These are phyloP conservation scores for Agonopterix subpropinquella DNA, from an alignment of 2,888 invertebrate genomes.

Conservation along the genomic window DNA sequence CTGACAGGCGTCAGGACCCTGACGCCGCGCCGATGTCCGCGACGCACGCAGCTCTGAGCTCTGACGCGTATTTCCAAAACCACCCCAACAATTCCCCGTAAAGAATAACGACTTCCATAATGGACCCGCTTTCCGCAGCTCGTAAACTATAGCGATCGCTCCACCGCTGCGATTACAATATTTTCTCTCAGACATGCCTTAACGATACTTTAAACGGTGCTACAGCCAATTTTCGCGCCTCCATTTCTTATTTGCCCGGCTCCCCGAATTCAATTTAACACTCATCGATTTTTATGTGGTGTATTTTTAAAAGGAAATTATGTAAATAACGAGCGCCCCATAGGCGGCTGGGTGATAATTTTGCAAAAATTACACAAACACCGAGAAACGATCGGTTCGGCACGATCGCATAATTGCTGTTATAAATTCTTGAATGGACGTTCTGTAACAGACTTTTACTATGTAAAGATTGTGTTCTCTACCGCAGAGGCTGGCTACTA, in stretches of 20 bases:
- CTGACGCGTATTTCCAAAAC: conserved; percentile 20
- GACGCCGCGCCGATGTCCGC: background rate
- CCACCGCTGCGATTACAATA: conserved; percentile 46
- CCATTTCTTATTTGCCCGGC: conserved; percentile 64
- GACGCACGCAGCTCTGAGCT: background rate
- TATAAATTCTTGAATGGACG: conserved; percentile 32
- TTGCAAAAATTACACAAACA: conserved; percentile 51
- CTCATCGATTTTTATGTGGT: conserved; percentile 60
- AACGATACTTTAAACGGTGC: conserved; percentile 70
- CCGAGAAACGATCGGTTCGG: conserved; percentile 38
- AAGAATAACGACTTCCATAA: conserved; percentile 36
- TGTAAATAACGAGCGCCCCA: conserved; percentile 52
- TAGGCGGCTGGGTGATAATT: conserved; percentile 53
- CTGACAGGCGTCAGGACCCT: conserved; percentile 3
- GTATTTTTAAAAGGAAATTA: conserved; percentile 53
- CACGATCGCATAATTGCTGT: conserved; percentile 48
- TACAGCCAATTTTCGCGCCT: conserved; percentile 65
- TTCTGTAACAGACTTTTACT: too few relatives aligned
- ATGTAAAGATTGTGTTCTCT: too few relatives aligned
- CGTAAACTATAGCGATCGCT: conserved; percentile 41
- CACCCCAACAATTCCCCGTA: conserved; percentile 34
- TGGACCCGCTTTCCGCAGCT: conserved; percentile 45
- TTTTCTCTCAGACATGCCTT: conserved; percentile 59
- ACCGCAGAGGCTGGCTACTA: too few relatives aligned
- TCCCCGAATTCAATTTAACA: conserved; percentile 72